phyloP scores from a whole-genome alignment of 2,888 invertebrate species.

The Calliphora vomitoria region DNA sequence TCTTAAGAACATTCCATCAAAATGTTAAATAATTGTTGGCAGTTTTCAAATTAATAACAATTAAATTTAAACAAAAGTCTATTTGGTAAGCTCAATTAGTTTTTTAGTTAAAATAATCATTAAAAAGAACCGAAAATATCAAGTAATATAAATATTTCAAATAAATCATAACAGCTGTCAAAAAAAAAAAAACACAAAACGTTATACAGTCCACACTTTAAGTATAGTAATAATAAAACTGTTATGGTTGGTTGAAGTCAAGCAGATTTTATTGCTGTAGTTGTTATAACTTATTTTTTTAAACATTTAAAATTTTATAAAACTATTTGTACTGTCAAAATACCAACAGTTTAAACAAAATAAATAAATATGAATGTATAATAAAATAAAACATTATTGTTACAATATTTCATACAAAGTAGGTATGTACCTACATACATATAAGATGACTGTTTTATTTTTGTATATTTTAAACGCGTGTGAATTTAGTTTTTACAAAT shows the following conservation, averaged over 20 bases:
- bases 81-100: background rate
- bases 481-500: conserved; percentile 53
- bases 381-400: conserved; percentile 30
- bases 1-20: no score
- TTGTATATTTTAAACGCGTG: conserved; percentile 32
- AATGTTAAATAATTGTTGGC: no score
- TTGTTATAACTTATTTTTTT: conserved; percentile 7
- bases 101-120: background rate
- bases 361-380: background rate
- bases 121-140: background rate
- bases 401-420: conserved; percentile 5
- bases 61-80: background rate
- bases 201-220: background rate
- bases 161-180: conserved; percentile 40
- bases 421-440: no score
- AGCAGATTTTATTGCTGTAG: background rate
- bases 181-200: conserved; percentile 1
- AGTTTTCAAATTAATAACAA: background rate
- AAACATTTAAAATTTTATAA: conserved; percentile 1
- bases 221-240: conserved; percentile 14
- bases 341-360: conserved; percentile 20
- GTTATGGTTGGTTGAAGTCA: conserved; percentile 47
- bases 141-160: conserved; percentile 6
- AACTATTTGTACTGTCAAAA: conserved; percentile 48
- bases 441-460: conserved; percentile 22